phyloP scores from a whole-genome alignment of 2,113 vertebrate genomes.

The Trichechus manatus region DNA sequence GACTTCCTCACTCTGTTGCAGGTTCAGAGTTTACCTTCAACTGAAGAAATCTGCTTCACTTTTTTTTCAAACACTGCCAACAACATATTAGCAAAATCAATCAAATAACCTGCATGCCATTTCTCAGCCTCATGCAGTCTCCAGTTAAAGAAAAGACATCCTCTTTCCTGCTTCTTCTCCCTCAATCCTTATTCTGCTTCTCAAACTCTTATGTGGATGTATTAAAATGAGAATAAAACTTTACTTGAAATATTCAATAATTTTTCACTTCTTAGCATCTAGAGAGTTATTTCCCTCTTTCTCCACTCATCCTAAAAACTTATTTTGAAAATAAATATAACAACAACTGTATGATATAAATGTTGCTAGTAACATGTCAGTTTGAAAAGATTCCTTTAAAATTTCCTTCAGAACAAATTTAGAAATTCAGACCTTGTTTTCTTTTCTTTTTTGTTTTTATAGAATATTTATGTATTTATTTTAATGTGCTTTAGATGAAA shows the following conservation, averaged over 20 bases:
- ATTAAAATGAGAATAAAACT: background rate
- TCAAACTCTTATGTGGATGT: background rate
- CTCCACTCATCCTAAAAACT: background rate
- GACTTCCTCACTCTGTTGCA: background rate
- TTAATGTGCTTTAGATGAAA: too few species aligned
- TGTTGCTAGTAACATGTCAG: background rate
- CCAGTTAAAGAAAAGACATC: background rate
- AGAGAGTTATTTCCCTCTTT: background rate
- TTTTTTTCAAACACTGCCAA: background rate
- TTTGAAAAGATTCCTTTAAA: constrained; percentile 27
- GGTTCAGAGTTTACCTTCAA: background rate
- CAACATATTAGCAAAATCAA: background rate
- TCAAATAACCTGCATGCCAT: background rate
- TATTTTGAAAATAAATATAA: background rate
- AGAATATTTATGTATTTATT: too few species aligned
- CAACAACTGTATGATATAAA: background rate
- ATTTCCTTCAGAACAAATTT: background rate
- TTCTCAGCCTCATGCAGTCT: background rate
- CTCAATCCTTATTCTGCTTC: background rate
- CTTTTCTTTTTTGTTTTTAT: background rate
- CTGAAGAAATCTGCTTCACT: constrained; percentile 1
- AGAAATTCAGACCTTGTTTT: background rate
- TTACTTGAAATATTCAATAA: constrained; percentile 32
- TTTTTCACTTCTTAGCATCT: background rate
- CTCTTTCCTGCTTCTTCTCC: background rate